Conservation (phyloP, 2,888 invertebrate species). For the Lasioglossum lativentre region DNA sequence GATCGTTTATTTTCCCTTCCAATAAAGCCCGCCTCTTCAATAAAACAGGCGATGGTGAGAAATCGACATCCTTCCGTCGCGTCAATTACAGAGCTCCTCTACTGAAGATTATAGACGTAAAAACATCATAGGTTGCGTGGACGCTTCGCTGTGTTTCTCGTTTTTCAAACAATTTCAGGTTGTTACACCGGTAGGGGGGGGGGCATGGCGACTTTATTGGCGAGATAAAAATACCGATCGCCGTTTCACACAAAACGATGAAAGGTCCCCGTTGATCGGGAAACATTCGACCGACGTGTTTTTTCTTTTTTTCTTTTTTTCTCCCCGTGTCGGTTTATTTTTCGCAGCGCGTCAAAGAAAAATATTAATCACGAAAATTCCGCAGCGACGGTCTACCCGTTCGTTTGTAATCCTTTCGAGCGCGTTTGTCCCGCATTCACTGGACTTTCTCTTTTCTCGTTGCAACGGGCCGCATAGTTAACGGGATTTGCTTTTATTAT, state of each 20-base stretch:
- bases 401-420: constrained; percentile 43
- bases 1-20: constrained; percentile 6
- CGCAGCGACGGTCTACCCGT: constrained; percentile 62
- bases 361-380: constrained; percentile 82
- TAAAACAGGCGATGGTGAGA: constrained; percentile 3
- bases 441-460: background rate
- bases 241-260: background rate
- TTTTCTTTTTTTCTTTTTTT: background rate
- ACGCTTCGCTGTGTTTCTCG: background rate
- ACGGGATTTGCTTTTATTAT: constrained; percentile 39
- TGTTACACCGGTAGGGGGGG: background rate
- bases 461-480: background rate
- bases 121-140: background rate
- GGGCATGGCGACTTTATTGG: constrained; percentile 36
- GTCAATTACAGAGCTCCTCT: constrained; percentile 1
- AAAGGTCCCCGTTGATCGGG: background rate
- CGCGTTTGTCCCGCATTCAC: constrained; percentile 22
- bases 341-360: constrained; percentile 61
- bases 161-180: constrained; percentile 32
- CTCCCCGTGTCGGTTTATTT: constrained; percentile 25
- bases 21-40: background rate
- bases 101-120: background rate
- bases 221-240: constrained; percentile 35
- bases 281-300: background rate
- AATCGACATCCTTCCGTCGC: background rate